Evolutionary conservation across 2,888 invertebrate species (phyloP).

Genomic region (Dusona sp.): DNA sequence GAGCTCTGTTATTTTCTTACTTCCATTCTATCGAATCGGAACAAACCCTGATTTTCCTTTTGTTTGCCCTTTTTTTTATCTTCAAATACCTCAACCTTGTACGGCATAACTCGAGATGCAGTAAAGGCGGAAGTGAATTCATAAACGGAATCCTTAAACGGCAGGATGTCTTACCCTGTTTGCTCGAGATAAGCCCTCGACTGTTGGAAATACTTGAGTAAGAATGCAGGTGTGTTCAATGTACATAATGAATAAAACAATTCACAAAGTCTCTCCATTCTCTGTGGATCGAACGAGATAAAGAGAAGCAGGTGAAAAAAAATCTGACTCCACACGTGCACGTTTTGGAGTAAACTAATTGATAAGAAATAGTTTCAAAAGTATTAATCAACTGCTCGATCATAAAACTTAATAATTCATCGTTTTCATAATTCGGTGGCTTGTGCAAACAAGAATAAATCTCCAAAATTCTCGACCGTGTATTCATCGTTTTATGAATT

Average conservation of each 20-base stretch:
- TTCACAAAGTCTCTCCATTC: conserved; percentile 20
- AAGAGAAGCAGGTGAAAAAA: neutral
- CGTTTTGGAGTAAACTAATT: neutral
- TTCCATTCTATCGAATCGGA: neutral
- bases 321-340: neutral
- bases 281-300: neutral
- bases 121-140: conserved; percentile 63
- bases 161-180: conserved; percentile 48
- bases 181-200: conserved; percentile 58
- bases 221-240: conserved; percentile 38
- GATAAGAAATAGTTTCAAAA: neutral
- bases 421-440: neutral
- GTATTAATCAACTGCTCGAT: neutral
- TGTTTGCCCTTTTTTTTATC: neutral
- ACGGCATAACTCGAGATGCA: conserved; percentile 17
- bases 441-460: neutral
- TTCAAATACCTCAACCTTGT: conserved; percentile 6
- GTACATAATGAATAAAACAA: conserved; percentile 13
- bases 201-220: neutral
- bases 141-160: conserved; percentile 59
- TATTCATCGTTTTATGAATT: neutral
- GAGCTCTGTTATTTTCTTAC: neutral
- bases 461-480: neutral
- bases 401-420: neutral
- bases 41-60: neutral